A percentile compares a stretch with the other conserved stretches of the same genome.
phyloP scores from a whole-genome alignment of 1,140 invertebrate genomes.

The Cardiocondyla obscurior region DNA sequence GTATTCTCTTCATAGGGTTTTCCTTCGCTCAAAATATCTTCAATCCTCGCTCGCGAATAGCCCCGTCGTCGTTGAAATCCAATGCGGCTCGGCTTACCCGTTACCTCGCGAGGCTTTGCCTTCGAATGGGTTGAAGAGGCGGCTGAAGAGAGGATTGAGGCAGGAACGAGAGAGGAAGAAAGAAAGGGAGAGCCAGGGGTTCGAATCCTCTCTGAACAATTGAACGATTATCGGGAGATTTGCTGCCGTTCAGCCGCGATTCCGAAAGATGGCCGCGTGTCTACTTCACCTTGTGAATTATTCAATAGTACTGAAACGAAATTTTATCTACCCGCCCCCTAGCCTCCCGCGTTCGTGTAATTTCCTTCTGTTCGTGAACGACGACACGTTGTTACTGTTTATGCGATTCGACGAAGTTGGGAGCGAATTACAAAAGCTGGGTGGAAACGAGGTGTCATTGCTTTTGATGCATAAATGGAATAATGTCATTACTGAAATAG shows the following conservation, averaged over 20 bases:
- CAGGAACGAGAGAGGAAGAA: not conserved
- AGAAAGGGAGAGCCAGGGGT: not conserved
- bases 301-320: slow-evolving; percentile 42
- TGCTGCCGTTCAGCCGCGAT: slow-evolving; percentile 41
- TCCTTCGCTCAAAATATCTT: not conserved
- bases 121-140: slow-evolving; percentile 27
- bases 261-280: slow-evolving; percentile 46
- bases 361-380: slow-evolving; percentile 5
- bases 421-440: not conserved
- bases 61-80: slow-evolving; percentile 25
- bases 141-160: not conserved
- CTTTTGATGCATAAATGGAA: not conserved
- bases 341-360: not conserved
- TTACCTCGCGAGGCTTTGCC: slow-evolving; percentile 10
- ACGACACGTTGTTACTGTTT: slow-evolving; percentile 32
- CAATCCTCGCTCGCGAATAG: slow-evolving; percentile 18
- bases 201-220: slow-evolving; percentile 57
- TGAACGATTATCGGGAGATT: slow-evolving; percentile 61
- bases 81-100: slow-evolving; percentile 33
- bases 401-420: not conserved
- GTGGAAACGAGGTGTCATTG: not conserved
- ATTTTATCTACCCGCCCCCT: slow-evolving; percentile 7
- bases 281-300: slow-evolving; percentile 37
- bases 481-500: not conserved
- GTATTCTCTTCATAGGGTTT: slow-evolving; percentile 11